Evolutionary conservation across 2,888 invertebrate genomes (phyloP).

Genomic region (Brassicogethes aeneus): DNA sequence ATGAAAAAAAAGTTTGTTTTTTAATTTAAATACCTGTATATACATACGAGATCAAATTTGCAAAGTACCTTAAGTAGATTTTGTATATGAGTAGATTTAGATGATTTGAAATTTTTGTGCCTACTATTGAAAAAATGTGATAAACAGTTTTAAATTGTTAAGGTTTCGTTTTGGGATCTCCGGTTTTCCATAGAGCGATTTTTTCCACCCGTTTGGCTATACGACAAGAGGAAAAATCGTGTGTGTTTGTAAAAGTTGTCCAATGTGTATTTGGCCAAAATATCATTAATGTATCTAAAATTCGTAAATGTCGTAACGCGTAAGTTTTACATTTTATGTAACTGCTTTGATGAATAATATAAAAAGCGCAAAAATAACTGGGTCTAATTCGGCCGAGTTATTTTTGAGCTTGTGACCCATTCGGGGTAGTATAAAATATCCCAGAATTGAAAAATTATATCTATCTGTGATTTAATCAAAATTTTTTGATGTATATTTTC

Average conservation of each 20-base stretch:
- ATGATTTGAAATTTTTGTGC: neutral
- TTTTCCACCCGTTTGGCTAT: slow-evolving; percentile 11
- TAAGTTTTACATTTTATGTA: slow-evolving; percentile 39
- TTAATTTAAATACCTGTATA: too few relatives aligned
- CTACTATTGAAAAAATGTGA: neutral
- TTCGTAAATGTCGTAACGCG: slow-evolving; percentile 43
- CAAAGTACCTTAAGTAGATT: neutral
- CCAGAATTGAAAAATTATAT: slow-evolving; percentile 43
- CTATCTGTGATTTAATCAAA: slow-evolving; percentile 52
- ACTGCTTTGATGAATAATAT: slow-evolving; percentile 41
- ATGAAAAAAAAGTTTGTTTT: too few relatives aligned
- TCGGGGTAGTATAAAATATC: slow-evolving; percentile 25
- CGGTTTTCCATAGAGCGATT: neutral
- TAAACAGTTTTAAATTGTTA: slow-evolving; percentile 1
- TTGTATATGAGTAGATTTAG: neutral
- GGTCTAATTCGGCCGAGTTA: too few relatives aligned
- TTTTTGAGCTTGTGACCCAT: slow-evolving; percentile 13
- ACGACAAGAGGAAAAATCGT: slow-evolving; percentile 15
- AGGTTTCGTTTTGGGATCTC: slow-evolving; percentile 4
- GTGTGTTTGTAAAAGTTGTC: slow-evolving; percentile 29
- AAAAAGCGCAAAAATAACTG: slow-evolving; percentile 16
- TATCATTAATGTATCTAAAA: slow-evolving; percentile 37
- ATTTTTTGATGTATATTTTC: slow-evolving; percentile 52
- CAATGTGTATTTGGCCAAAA: slow-evolving; percentile 29
- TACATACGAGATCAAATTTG: neutral